phyloP scores from a whole-genome alignment of 2,888 invertebrate genomes.

The Melipona beecheii region DNA sequence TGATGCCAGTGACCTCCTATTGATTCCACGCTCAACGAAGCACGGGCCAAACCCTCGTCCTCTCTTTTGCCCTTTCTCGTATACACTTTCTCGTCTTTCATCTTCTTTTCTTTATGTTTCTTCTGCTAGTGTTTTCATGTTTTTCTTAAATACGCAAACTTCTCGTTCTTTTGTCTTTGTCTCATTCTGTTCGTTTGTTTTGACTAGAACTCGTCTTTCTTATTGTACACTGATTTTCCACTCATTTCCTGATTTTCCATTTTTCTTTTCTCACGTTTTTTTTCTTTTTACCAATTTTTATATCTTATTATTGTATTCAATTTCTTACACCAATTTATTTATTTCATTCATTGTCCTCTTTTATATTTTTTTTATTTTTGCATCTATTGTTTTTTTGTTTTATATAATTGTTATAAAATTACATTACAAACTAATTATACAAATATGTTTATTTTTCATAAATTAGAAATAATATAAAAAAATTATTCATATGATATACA shows the following conservation, averaged over 20 bases:
- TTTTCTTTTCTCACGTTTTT: neutral
- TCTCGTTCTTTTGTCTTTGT: constrained; percentile 27
- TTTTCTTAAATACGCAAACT: constrained; percentile 44
- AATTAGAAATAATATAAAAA: neutral
- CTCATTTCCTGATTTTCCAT: neutral
- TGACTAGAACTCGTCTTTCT: constrained; percentile 18
- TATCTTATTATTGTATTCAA: constrained; percentile 21
- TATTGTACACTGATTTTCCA: neutral
- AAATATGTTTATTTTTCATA: neutral
- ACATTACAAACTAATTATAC: neutral
- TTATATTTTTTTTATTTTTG: neutral
- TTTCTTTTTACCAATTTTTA: constrained; percentile 12
- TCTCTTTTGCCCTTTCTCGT: constrained; percentile 39
- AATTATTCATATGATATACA: neutral
- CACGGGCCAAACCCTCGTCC: constrained; percentile 76
- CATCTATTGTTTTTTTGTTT: neutral
- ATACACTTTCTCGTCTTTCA: constrained; percentile 46
- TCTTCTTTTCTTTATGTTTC: constrained; percentile 38
- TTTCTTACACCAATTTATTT: constrained; percentile 18
- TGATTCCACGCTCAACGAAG: constrained; percentile 82
- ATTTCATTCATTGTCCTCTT: neutral
- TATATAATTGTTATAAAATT: neutral
- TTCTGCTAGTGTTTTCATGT: constrained; percentile 28
- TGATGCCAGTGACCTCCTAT: constrained; percentile 83
- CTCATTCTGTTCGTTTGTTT: constrained; percentile 27